Evolutionary conservation across 1,140 invertebrate species (phyloP).

Genomic region (Amphibalanus amphitrite): DNA sequence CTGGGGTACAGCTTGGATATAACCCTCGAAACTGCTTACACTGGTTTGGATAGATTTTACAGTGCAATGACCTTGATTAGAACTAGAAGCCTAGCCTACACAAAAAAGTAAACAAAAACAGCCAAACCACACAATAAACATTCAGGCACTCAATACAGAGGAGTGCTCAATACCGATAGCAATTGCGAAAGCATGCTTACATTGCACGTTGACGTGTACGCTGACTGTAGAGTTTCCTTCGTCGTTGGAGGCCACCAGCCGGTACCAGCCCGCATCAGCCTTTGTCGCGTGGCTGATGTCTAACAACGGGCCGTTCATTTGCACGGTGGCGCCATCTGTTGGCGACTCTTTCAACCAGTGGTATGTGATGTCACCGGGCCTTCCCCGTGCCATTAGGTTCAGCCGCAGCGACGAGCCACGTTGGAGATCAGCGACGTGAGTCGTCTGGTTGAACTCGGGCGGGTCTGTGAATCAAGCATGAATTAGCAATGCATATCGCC

Average conservation of each 20-base stretch:
- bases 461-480: neutral
- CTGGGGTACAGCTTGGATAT: too few species aligned
- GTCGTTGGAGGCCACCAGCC: neutral
- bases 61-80: too few species aligned
- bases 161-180: too few species aligned
- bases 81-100: too few species aligned
- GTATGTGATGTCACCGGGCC: neutral
- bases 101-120: too few species aligned
- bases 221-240: neutral
- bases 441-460: neutral
- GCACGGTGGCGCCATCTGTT: neutral
- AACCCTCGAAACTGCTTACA: too few species aligned
- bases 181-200: too few species aligned
- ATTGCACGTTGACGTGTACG: neutral
- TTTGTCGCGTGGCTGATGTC: neutral
- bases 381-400: neutral
- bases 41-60: too few species aligned
- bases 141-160: too few species aligned
- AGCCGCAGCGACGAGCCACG: neutral
- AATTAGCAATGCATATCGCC: too few species aligned
- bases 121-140: too few species aligned
- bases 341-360: neutral
- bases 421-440: neutral
- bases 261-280: neutral
- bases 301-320: neutral